A percentile compares a stretch with the other conserved stretches of the same genome.
These are phyloP conservation scores for Drosophila cognata DNA, from an alignment of 2,888 invertebrate species.

Conservation along the genomic window DNA sequence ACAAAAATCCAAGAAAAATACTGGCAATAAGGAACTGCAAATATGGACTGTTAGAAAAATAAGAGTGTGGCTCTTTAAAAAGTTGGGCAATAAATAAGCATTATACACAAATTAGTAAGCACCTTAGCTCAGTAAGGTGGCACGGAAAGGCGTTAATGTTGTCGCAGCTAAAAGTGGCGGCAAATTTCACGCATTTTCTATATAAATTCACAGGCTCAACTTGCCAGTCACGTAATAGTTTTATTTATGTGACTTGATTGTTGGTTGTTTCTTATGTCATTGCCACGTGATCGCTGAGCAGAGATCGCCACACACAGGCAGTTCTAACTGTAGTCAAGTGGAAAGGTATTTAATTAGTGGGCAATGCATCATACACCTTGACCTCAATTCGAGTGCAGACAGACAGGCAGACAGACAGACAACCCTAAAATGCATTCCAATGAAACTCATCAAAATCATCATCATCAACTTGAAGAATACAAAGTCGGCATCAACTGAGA, in stretches of 20 bases:
- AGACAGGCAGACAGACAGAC: conserved; percentile 6
- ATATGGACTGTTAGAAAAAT: not conserved
- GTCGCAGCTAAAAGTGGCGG: conserved; percentile 21
- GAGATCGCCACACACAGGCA: conserved; percentile 38
- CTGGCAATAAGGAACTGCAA: not conserved
- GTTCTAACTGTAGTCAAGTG: conserved; percentile 65
- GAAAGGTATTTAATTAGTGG: conserved; percentile 6
- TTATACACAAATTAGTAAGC: not conserved
- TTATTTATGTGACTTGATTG: conserved; percentile 40
- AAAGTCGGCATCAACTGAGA: conserved; percentile 52
- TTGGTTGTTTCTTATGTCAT: conserved; percentile 45
- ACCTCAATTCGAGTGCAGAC: conserved; percentile 48
- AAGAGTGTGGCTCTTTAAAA: not conserved
- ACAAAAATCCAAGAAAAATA: not conserved
- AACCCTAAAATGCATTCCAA: conserved; percentile 51
- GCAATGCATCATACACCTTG: conserved; percentile 61
- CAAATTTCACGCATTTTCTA: conserved; percentile 34
- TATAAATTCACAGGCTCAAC: conserved; percentile 10
- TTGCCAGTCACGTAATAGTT: conserved; percentile 57
- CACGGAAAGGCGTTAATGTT: conserved; percentile 38
- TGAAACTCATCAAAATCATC: conserved; percentile 48
- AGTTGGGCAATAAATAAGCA: not conserved
- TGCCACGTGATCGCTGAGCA: conserved; percentile 59
- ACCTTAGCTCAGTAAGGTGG: not conserved
- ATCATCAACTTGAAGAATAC: conserved; percentile 44